Evolutionary conservation across 1,140 invertebrate species (phyloP).

Genomic region (Brachionus calyciflorus): DNA sequence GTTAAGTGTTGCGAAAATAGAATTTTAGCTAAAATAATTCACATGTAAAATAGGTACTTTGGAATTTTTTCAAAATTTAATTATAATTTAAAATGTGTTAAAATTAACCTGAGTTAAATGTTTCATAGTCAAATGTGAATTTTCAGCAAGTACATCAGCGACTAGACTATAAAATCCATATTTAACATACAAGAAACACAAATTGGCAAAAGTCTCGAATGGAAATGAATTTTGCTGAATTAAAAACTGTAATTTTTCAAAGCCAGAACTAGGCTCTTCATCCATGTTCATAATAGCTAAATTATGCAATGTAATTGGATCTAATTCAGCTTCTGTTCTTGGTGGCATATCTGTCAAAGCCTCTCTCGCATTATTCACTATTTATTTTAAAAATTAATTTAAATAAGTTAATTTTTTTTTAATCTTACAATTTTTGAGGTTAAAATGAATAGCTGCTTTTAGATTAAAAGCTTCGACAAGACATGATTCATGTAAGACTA

Average conservation of each 20-base stretch:
- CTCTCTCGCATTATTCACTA: constrained; percentile 84
- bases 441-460: constrained; percentile 78
- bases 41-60: too few species aligned
- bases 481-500: constrained; percentile 90
- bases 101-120: constrained; percentile 78
- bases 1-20: too few species aligned
- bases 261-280: constrained; percentile 80
- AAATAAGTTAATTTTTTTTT: not conserved
- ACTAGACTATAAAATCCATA: constrained; percentile 91
- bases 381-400: not conserved
- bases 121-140: constrained; percentile 92
- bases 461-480: constrained; percentile 97
- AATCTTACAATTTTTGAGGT: constrained; percentile 26
- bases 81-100: not conserved
- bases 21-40: too few species aligned
- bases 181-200: constrained; percentile 87
- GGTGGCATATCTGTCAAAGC: constrained; percentile 97
- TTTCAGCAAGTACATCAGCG: constrained; percentile 94
- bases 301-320: constrained; percentile 96
- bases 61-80: not conserved
- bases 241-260: constrained; percentile 94
- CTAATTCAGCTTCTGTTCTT: constrained; percentile 86
- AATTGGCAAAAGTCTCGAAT: constrained; percentile 93
- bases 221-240: constrained; percentile 89
- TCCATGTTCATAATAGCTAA: constrained; percentile 93